Conservation (phyloP, 2,888 invertebrate genomes). For the Syrista parreyssii region DNA sequence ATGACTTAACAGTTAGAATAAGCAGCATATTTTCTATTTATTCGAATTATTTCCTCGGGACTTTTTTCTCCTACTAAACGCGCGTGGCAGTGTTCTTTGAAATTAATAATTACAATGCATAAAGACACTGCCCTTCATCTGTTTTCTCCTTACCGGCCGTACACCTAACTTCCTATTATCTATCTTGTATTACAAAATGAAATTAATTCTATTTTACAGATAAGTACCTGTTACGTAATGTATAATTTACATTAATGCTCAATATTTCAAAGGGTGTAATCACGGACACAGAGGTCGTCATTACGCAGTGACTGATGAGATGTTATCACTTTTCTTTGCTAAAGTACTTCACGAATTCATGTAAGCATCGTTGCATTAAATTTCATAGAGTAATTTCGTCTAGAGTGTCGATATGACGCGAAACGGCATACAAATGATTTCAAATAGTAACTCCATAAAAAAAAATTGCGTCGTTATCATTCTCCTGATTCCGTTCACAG, state of each 20-base stretch:
- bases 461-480: background rate
- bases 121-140: constrained; percentile 44
- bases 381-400: background rate
- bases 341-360: background rate
- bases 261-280: background rate
- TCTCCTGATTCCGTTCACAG: background rate
- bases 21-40: constrained; percentile 13
- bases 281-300: background rate
- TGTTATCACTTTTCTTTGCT: background rate
- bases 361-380: background rate
- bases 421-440: background rate
- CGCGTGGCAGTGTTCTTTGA: constrained; percentile 6
- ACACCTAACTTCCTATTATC: background rate
- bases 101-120: constrained; percentile 27
- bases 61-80: background rate
- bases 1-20: constrained; percentile 19
- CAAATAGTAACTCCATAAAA: background rate
- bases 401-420: background rate
- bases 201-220: constrained; percentile 4
- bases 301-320: background rate
- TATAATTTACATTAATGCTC: background rate
- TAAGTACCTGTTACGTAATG: background rate
- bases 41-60: background rate
- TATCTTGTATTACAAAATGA: background rate
- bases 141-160: constrained; percentile 12